Evolutionary conservation across 2,113 vertebrate species (phyloP).

Genomic region (Austrofundulus limnaeus): DNA sequence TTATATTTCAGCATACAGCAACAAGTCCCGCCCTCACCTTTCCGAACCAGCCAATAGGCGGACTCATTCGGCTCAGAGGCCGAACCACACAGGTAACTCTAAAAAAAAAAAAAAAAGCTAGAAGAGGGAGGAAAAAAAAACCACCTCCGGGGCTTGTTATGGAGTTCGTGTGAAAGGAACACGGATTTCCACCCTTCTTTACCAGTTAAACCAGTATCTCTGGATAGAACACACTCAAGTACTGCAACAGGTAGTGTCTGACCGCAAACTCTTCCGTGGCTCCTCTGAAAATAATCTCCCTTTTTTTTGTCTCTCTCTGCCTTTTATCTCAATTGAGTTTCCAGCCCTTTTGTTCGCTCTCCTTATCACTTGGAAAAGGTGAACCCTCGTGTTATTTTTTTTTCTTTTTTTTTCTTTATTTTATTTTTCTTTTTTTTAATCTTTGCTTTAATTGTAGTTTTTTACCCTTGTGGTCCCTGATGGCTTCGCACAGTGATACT

Average conservation of each 20-base stretch:
- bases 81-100: slow-evolving; percentile 87
- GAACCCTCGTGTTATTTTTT: slow-evolving; percentile 83
- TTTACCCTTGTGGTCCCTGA: slow-evolving; percentile 88
- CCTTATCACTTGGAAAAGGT: slow-evolving; percentile 87
- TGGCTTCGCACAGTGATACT: slow-evolving; percentile 90
- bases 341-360: slow-evolving; percentile 83
- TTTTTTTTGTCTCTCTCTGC: slow-evolving; percentile 60
- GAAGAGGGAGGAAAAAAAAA: slow-evolving; percentile 39
- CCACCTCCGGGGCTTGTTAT: slow-evolving; percentile 81
- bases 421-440: slow-evolving; percentile 73
- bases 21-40: slow-evolving; percentile 87
- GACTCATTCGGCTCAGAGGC: slow-evolving; percentile 72
- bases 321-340: slow-evolving; percentile 80
- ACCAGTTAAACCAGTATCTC: slow-evolving; percentile 86
- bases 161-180: slow-evolving; percentile 86
- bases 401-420: neutral
- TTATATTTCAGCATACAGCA: slow-evolving; percentile 50
- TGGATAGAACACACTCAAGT: slow-evolving; percentile 81
- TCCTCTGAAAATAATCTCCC: slow-evolving; percentile 78
- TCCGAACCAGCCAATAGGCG: slow-evolving; percentile 77
- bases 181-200: slow-evolving; percentile 81
- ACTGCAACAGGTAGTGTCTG: slow-evolving; percentile 86
- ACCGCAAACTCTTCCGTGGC: slow-evolving; percentile 75
- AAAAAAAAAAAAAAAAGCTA: slow-evolving; percentile 61
- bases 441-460: slow-evolving; percentile 96